These are phyloP conservation scores for Oxystoma pomonae DNA, from an alignment of 2,888 invertebrate genomes.

Conservation along the genomic window DNA sequence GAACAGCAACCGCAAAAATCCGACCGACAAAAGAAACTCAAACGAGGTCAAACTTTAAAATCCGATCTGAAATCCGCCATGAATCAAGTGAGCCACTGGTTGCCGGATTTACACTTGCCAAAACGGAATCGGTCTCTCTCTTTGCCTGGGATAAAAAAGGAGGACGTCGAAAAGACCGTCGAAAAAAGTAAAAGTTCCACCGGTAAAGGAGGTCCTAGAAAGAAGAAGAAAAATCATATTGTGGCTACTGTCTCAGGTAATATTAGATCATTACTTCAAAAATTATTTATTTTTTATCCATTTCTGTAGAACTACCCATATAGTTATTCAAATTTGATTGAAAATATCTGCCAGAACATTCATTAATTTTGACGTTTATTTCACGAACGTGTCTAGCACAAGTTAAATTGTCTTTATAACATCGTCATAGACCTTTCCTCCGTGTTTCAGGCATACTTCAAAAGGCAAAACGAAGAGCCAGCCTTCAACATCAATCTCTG, in stretches of 20 bases:
- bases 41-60: slow-evolving; percentile 63
- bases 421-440: too few relatives aligned
- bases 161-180: slow-evolving; percentile 52
- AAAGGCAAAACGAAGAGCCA: slow-evolving; percentile 71
- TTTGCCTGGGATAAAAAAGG: slow-evolving; percentile 65
- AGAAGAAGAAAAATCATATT: slow-evolving; percentile 76
- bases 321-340: too few relatives aligned
- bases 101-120: slow-evolving; percentile 75
- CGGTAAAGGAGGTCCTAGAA: slow-evolving; percentile 45
- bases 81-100: slow-evolving; percentile 74
- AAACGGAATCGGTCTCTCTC: slow-evolving; percentile 80
- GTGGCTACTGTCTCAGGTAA: slow-evolving; percentile 71
- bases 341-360: too few relatives aligned
- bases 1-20: slow-evolving; percentile 40
- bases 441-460: slow-evolving; percentile 62
- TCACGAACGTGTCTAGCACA: too few relatives aligned
- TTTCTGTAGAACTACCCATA: too few relatives aligned
- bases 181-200: slow-evolving; percentile 32
- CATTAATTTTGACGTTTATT: too few relatives aligned
- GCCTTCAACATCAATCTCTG: slow-evolving; percentile 57
- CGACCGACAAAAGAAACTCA: slow-evolving; percentile 62
- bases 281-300: too few relatives aligned
- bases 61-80: slow-evolving; percentile 55
- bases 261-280: background rate
- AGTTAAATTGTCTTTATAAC: too few relatives aligned